A percentile compares a stretch with the other conserved stretches of the same genome.
Evolutionary conservation across 2,888 invertebrate species (phyloP).

Genomic region (Mesoligia furuncula): DNA sequence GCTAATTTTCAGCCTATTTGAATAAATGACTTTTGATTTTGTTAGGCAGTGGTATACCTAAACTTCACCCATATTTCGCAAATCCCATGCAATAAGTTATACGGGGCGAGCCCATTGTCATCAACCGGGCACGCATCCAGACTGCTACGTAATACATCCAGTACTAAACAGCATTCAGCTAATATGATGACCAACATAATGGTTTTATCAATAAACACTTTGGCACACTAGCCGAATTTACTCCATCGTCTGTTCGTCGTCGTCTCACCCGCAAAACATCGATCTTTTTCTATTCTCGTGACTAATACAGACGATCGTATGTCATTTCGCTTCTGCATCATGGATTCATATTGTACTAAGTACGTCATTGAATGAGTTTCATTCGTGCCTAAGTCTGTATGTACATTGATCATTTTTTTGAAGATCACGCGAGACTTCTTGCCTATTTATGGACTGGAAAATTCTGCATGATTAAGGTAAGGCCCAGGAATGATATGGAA

Average conservation of each 20-base stretch:
- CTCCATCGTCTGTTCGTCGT: not conserved
- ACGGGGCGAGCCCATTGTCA: not conserved
- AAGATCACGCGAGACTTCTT: not conserved
- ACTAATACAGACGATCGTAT: slow-evolving; percentile 35
- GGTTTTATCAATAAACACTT: slow-evolving; percentile 6
- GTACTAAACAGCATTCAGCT: not conserved
- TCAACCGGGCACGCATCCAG: not conserved
- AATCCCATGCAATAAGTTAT: no score
- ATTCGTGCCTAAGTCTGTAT: not conserved
- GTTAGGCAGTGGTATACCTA: not conserved
- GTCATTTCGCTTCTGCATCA: slow-evolving; percentile 34
- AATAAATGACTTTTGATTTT: no score
- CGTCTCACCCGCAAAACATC: slow-evolving; percentile 19
- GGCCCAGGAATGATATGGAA: not conserved
- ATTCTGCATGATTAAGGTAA: not conserved
- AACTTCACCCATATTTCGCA: not conserved
- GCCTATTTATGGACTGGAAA: not conserved
- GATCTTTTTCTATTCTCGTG: slow-evolving; percentile 44
- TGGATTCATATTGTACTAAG: slow-evolving; percentile 22
- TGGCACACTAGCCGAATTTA: slow-evolving; percentile 13
- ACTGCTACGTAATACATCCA: not conserved
- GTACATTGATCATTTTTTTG: slow-evolving; percentile 9
- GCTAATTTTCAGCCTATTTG: no score
- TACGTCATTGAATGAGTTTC: slow-evolving; percentile 59
- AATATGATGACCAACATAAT: not conserved